A percentile compares a stretch with the other conserved stretches of the same genome.
These are phyloP conservation scores for Chaetodon trifasciatus DNA, from an alignment of 2,797 vertebrate genomes.

Conservation along the genomic window DNA sequence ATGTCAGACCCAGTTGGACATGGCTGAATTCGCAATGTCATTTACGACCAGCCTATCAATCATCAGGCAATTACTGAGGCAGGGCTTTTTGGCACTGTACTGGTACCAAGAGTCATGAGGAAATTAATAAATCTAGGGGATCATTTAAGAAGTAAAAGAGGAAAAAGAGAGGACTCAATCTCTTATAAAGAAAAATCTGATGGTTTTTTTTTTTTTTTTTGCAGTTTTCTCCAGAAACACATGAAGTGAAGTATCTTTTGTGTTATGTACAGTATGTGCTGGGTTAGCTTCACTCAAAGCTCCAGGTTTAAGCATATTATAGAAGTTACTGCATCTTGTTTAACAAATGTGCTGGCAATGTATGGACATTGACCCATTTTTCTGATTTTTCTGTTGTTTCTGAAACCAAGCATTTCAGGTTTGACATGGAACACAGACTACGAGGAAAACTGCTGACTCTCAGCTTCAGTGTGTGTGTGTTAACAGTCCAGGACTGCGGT, in stretches of 20 bases:
- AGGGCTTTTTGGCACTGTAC: conserved; percentile 58
- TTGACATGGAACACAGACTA: background rate
- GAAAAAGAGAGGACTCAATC: conserved; percentile 17
- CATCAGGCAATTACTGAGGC: conserved; percentile 70
- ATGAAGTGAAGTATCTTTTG: background rate
- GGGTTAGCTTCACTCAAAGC: background rate
- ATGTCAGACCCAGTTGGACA: conserved; percentile 66
- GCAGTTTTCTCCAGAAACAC: conserved; percentile 1
- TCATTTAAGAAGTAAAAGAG: conserved; percentile 29
- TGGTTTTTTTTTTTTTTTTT: conserved; percentile 25
- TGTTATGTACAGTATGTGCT: background rate
- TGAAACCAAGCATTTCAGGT: background rate
- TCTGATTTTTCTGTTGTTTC: background rate
- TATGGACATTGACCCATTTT: background rate
- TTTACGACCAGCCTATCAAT: conserved; percentile 70
- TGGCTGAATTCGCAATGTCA: conserved; percentile 70
- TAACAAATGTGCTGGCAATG: background rate
- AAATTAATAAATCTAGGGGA: conserved; percentile 55
- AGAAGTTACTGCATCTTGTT: background rate
- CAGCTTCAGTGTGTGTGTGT: background rate
- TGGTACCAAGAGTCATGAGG: conserved; percentile 48
- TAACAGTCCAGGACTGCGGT: background rate
- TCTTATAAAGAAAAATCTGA: conserved; percentile 4
- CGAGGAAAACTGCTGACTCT: background rate
- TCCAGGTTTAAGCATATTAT: background rate